A percentile compares a stretch with the other conserved stretches of the same genome.
phyloP scores from a whole-genome alignment of 2,797 vertebrate species.

The Champsocephalus gunnari region DNA sequence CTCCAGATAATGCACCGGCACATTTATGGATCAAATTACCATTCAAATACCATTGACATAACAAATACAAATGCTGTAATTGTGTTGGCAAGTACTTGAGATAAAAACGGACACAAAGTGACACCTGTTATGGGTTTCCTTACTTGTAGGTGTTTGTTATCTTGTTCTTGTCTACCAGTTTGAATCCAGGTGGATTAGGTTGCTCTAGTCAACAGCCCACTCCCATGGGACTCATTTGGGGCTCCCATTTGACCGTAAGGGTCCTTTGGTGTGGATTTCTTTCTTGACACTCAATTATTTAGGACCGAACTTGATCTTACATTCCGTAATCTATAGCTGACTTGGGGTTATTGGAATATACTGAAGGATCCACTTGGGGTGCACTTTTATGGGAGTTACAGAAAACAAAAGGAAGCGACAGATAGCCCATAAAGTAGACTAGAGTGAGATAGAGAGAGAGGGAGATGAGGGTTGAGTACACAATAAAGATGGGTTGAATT shows the following conservation, averaged over 20 bases:
- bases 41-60: not conserved
- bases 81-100: not conserved
- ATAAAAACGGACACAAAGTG: slow-evolving; percentile 28
- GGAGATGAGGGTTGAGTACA: slow-evolving; percentile 8
- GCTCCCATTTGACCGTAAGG: slow-evolving; percentile 56
- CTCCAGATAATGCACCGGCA: slow-evolving; percentile 4
- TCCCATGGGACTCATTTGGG: slow-evolving; percentile 58
- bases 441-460: not conserved
- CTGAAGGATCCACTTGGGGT: not conserved
- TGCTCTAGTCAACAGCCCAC: slow-evolving; percentile 49
- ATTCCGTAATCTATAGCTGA: slow-evolving; percentile 46
- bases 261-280: slow-evolving; percentile 78
- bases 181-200: slow-evolving; percentile 50
- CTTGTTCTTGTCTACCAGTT: slow-evolving; percentile 32
- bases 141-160: slow-evolving; percentile 28
- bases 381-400: slow-evolving; percentile 1
- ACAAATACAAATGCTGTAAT: not conserved
- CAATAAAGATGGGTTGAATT: slow-evolving; percentile 44
- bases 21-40: slow-evolving; percentile 15
- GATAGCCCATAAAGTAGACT: slow-evolving; percentile 8
- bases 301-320: slow-evolving; percentile 71
- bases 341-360: slow-evolving; percentile 17
- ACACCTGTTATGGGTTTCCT: slow-evolving; percentile 27
- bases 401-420: slow-evolving; percentile 1
- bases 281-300: slow-evolving; percentile 79